A percentile compares a stretch with the other conserved stretches of the same genome.
These are phyloP conservation scores for Mamestra brassicae DNA, from an alignment of 2,888 invertebrate genomes.

Conservation along the genomic window DNA sequence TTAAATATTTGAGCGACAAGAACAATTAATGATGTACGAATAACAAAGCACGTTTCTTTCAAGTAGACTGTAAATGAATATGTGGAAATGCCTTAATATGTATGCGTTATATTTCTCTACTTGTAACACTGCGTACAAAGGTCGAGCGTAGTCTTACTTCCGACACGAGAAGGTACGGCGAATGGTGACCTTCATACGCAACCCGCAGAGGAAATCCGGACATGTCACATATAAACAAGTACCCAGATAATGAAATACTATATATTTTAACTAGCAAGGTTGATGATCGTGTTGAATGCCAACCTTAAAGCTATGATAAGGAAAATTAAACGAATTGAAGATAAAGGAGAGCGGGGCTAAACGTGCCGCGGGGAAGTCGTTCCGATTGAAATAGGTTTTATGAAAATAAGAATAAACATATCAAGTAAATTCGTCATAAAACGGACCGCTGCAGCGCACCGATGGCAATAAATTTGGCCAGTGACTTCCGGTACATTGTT, in stretches of 20 bases:
- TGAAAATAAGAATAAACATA: no score
- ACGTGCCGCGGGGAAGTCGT: no score
- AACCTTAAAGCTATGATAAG: slow-evolving; percentile 10
- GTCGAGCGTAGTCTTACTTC: slow-evolving; percentile 29
- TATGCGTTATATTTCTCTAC: slow-evolving; percentile 25
- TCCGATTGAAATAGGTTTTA: no score
- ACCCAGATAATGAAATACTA: slow-evolving; percentile 20
- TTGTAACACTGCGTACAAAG: slow-evolving; percentile 37
- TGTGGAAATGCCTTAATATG: slow-evolving; percentile 15
- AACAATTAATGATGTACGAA: slow-evolving; percentile 20
- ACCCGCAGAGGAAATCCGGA: slow-evolving; percentile 44
- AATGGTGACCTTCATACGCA: slow-evolving; percentile 53
- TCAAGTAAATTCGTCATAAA: no score
- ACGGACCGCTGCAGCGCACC: no score
- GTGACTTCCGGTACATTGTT: no score
- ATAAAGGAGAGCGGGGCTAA: not conserved
- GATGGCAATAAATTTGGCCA: no score
- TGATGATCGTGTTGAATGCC: slow-evolving; percentile 14
- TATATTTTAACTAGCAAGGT: slow-evolving; percentile 28
- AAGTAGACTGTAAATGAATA: slow-evolving; percentile 17
- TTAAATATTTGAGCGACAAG: slow-evolving; percentile 18
- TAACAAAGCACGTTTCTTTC: slow-evolving; percentile 3
- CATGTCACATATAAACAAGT: slow-evolving; percentile 19
- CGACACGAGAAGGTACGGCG: slow-evolving; percentile 18
- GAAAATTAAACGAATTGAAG: slow-evolving; percentile 1